Evolutionary conservation across 2,113 vertebrate species (phyloP).

Genomic region (Oriolus oriolus): DNA sequence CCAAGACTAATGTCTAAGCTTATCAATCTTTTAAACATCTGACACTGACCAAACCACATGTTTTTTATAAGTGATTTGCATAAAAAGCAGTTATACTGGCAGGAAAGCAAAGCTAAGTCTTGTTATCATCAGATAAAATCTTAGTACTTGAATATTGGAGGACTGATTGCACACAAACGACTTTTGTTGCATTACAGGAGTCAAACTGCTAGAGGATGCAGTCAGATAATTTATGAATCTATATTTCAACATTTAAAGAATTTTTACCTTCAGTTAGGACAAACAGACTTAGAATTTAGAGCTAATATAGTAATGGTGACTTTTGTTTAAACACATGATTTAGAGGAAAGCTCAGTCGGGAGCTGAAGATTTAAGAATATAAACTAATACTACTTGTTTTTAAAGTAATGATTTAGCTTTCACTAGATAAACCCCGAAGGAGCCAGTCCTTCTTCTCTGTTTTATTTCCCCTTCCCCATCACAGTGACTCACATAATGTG

Average conservation of each 20-base stretch:
- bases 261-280: background rate
- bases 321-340: background rate
- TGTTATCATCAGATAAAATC: background rate
- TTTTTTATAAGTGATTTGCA: background rate
- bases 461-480: background rate
- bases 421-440: background rate
- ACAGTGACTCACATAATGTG: background rate
- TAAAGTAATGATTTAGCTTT: background rate
- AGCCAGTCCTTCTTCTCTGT: background rate
- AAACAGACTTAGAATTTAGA: background rate
- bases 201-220: background rate
- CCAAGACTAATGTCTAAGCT: background rate
- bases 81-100: background rate
- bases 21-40: background rate
- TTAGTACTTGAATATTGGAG: background rate
- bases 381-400: background rate
- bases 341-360: background rate
- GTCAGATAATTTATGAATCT: background rate
- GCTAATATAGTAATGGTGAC: background rate
- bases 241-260: background rate
- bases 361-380: background rate
- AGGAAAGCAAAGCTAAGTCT: background rate
- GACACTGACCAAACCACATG: background rate
- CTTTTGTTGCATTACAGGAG: background rate
- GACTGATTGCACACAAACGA: background rate